Evolutionary conservation across 2,113 vertebrate species (phyloP), one percentile per base, ranked within the genome.

Genomic region (Antechinus stuartii): DNA sequence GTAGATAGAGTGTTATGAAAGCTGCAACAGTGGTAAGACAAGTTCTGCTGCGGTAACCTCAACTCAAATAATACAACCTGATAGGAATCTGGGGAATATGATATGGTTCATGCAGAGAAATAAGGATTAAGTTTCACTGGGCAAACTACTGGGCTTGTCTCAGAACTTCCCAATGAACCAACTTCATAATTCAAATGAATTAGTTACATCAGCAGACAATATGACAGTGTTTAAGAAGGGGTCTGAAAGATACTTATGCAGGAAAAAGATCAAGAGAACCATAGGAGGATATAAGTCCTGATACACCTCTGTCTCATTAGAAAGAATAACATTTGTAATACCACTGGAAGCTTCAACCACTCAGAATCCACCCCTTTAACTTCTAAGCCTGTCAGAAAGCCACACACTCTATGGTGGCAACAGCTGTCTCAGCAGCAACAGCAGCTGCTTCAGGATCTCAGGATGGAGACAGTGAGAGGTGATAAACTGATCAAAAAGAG

Each of bases 1-100:
- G 95, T 89, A 97, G 96, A 97, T 94, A 96, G 94, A 49, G 95
- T 92, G 47, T 61, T 94, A 50, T 49, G 94, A 90, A 91, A 97
- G 95, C 12, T 94, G 90, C 26, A 90, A 54, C 50, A 53, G 84
- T 94, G 30, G 91, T 91, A 94, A 94, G 90, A 93, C 46, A 57
- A 90, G 94, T 61, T 56, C 76, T 42, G 54, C 53, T 53, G 92
- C 52, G 91, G 30, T 55, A 92, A 84, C 91, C 92, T 97, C 94
- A 96, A 90, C 9, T 76, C 93, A 53, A 49, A 53, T 61, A 68
- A 19, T 46, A n/a, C 54, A 54, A n/a, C 94, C 49, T 49, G 19
- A 91, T 93, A 42, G 24, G 56, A 35, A 50, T 1, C 92, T 90
- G 26, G 53, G 54, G 61, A 90, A 53, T 27, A 9, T 52, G 61